Conservation (phyloP, 1,140 invertebrate species). For the Drepana arcuata region DNA sequence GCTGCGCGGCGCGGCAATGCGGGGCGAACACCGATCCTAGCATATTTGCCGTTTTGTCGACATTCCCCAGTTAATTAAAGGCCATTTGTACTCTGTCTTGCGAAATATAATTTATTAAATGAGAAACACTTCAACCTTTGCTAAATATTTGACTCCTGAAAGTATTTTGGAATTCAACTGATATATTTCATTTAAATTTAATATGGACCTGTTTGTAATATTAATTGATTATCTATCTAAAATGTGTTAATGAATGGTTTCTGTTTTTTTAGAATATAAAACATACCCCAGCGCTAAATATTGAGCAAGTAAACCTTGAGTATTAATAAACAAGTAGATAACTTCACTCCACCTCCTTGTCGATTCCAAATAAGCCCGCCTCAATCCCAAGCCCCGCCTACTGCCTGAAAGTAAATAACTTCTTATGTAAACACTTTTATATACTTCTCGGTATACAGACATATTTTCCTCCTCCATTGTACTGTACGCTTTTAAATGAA, state of each 20-base stretch:
- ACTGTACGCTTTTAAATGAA: too few relatives aligned
- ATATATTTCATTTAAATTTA: conserved; percentile 16
- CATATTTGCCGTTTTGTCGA: conserved; percentile 56
- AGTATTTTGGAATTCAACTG: conserved; percentile 12
- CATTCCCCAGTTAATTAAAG: conserved; percentile 66
- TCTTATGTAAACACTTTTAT: conserved; percentile 44
- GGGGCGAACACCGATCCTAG: conserved; percentile 29
- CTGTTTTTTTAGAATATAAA: too few relatives aligned
- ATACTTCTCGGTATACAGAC: conserved; percentile 14
- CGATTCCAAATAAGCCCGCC: conserved; percentile 64
- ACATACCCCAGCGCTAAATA: too few relatives aligned
- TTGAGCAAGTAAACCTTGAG: conserved; percentile 1
- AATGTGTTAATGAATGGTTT: too few relatives aligned
- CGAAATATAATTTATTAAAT: conserved; percentile 61
- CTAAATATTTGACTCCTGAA: conserved; percentile 28
- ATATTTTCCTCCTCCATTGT: conserved; percentile 8
- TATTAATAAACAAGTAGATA: conserved; percentile 47
- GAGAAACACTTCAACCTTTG: conserved; percentile 36
- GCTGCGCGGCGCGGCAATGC: conserved; percentile 14
- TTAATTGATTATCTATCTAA: too few relatives aligned
- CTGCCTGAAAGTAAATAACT: conserved; percentile 53
- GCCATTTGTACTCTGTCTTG: conserved; percentile 59
- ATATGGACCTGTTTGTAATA: background rate
- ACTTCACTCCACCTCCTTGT: conserved; percentile 58
- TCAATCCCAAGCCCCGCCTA: conserved; percentile 60